Base-by-base conservation (phyloP, 1,140 invertebrate genomes). In the Acromyrmex echinatior region DNA sequence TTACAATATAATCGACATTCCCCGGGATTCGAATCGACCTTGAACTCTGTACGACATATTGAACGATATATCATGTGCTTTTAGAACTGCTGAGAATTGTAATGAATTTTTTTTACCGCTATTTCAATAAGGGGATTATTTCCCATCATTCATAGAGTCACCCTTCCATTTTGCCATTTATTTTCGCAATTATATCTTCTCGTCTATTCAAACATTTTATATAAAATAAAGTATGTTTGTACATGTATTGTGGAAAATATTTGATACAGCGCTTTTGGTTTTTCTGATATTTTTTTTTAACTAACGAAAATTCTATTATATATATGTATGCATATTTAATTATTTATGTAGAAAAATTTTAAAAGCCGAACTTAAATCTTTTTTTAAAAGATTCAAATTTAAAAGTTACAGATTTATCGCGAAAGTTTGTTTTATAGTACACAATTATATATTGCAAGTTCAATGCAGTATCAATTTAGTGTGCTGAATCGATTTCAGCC, bases 1-100 rank as follows among this genome's bases (percentile, higher is more conserved):
- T 86, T 65, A 49, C 49, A 80, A 39, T 66, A 74, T 80, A 76
- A 86, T 86, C 74, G 74, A 86, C 63, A 16, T 78, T 74, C 60
- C 4, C n/a, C 31, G 18, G 14, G n/a, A 77, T 62, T 76, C 25
- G 28, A 78, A 6, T 66, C 62, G 51, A 79, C 74, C 60, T 86
- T 86, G 76, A 68, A 86, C 62, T 86, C 84, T 39, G 18, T 7
- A 49, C 12, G 68, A 84, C 74, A 74, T 60, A 45, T 84, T 7
- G 39, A 49, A 31, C 25, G 39, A 28, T 45, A 60, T 31, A 66
- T 53, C 25, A 28, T 45, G 66, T 4, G 68, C 35, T 73, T 60
- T 58, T n/a, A 16, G 10, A 25, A 66, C 39, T 49, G n/a, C 45
- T 28, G 28, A 79, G 16, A 9, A 66, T 35, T 58, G 25, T 60